Percentiles rank a stretch among this genome's conserved stretches.
Evolutionary conservation across 2,797 vertebrate genomes (phyloP).

Genomic region (Micrastur ruficollis): DNA sequence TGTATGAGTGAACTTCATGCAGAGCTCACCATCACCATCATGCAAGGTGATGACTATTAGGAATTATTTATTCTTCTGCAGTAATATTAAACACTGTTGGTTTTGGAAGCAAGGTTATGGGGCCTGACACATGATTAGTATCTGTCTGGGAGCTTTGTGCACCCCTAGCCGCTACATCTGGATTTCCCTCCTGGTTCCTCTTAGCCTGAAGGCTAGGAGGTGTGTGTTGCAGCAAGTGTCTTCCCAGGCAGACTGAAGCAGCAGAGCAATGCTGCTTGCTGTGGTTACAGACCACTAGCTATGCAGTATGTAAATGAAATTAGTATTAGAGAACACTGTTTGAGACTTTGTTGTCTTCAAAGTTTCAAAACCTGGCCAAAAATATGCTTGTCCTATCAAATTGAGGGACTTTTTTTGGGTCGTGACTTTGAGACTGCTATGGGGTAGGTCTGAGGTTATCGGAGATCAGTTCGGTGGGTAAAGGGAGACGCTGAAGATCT

Average conservation of each 20-base stretch:
- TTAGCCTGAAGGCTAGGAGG: not conserved
- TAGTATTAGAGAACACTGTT: not conserved
- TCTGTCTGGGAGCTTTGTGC: not conserved
- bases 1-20: not conserved
- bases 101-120: not conserved
- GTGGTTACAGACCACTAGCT: not conserved
- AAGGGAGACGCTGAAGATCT: not conserved
- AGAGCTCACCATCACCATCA: fast-evolving
- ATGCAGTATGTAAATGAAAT: not conserved
- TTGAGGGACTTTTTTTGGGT: not conserved
- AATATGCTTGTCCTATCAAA: not conserved
- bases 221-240: not conserved
- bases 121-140: fast-evolving
- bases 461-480: not conserved
- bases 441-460: not conserved
- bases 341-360: not conserved
- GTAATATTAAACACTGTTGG: not conserved
- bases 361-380: not conserved
- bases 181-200: not conserved
- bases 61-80: not conserved
- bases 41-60: not conserved
- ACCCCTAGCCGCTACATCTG: not conserved
- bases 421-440: not conserved
- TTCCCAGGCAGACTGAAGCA: not conserved
- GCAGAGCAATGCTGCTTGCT: not conserved